Evolutionary conservation across 2,888 invertebrate species (phyloP).

Genomic region (Troilus luridus): DNA sequence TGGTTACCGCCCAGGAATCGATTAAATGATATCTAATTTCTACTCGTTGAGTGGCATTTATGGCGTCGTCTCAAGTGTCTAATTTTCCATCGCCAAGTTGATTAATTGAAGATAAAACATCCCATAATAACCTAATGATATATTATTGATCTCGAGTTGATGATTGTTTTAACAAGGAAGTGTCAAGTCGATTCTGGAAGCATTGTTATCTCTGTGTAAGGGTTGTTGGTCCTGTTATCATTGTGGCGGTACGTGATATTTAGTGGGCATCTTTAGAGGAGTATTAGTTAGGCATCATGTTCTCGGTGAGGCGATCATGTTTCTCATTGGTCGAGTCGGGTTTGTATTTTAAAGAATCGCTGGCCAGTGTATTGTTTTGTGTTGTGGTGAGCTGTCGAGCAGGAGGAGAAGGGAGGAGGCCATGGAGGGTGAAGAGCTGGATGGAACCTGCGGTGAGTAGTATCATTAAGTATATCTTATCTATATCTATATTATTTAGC

Average conservation of each 20-base stretch:
- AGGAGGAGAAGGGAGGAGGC: not conserved
- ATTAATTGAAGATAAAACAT: too few species aligned
- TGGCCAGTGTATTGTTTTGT: not conserved
- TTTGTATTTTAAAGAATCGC: conserved; percentile 8
- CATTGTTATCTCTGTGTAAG: not conserved
- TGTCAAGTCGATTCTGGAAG: not conserved
- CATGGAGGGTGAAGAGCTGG: too few species aligned
- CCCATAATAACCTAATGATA: not conserved
- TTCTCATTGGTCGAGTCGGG: not conserved
- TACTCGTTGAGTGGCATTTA: too few species aligned
- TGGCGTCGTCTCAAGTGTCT: too few species aligned
- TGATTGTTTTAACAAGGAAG: not conserved
- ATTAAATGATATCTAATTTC: too few species aligned
- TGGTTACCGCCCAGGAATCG: too few species aligned
- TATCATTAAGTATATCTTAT: not conserved
- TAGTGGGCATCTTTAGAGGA: not conserved
- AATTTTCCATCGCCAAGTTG: too few species aligned
- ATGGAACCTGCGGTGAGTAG: not conserved
- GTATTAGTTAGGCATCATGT: not conserved
- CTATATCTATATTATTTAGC: not conserved
- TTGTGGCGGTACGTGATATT: not conserved
- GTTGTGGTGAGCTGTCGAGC: not conserved
- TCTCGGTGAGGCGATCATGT: not conserved
- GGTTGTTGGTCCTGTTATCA: not conserved
- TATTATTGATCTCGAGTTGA: not conserved